Evolutionary conservation across 2,113 vertebrate genomes (phyloP).

Genomic region (Calcarius ornatus): DNA sequence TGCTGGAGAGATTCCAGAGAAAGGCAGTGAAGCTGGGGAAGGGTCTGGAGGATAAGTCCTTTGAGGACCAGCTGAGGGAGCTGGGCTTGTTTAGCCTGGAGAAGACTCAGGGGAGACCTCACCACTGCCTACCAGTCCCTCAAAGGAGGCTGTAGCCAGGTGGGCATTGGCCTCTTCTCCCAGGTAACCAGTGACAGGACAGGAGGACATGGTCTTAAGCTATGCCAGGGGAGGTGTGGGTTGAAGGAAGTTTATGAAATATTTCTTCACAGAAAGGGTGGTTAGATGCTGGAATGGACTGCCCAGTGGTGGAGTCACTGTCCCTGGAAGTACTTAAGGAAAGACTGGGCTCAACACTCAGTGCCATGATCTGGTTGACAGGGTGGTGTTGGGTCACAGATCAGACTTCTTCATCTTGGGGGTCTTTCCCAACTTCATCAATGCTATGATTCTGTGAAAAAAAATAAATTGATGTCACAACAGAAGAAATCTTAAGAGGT

Average conservation of each 20-base stretch:
- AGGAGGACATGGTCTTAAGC: not conserved
- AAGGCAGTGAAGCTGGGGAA: not conserved
- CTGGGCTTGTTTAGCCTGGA: not conserved
- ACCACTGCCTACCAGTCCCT: fast-evolving
- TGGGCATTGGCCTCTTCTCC: not conserved
- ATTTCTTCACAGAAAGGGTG: not conserved
- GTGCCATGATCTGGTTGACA: not conserved
- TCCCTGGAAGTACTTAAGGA: not conserved
- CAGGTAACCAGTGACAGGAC: not conserved
- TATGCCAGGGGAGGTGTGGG: fast-evolving
- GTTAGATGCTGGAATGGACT: not conserved
- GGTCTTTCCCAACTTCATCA: not conserved
- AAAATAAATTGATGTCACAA: not conserved
- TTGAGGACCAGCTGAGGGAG: not conserved
- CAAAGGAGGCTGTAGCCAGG: not conserved
- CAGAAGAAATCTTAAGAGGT: not conserved
- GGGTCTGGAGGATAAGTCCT: not conserved
- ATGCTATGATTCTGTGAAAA: not conserved
- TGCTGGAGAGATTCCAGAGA: not conserved
- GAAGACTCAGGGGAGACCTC: not conserved
- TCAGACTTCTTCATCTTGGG: not conserved
- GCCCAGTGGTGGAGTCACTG: not conserved
- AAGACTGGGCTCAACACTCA: not conserved
- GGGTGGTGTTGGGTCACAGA: not conserved
- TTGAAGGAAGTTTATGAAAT: not conserved